Percentiles rank a stretch among this genome's conserved stretches.
These are phyloP conservation scores for Pterocles gutturalis DNA, from an alignment of 2,113 vertebrate genomes.

Conservation along the genomic window DNA sequence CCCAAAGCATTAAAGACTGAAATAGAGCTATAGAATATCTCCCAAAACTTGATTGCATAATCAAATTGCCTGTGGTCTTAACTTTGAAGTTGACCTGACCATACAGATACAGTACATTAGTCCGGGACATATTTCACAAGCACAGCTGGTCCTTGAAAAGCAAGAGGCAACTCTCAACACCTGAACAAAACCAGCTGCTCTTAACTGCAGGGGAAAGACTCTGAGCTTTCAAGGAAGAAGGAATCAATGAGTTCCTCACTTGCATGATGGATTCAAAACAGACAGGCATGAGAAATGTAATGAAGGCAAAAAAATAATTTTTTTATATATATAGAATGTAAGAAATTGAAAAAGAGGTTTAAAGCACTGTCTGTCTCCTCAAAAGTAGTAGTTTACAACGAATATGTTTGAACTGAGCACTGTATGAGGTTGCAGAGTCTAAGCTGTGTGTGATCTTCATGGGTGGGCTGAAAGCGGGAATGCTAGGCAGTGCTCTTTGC, in stretches of 20 bases:
- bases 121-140: not conserved
- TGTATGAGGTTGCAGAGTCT: not conserved
- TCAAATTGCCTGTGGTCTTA: not conserved
- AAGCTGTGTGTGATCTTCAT: not conserved
- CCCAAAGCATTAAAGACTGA: not conserved
- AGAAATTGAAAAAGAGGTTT: not conserved
- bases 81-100: not conserved
- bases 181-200: not conserved
- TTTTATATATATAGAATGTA: not conserved
- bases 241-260: not conserved
- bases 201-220: not conserved
- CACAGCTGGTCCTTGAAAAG: not conserved
- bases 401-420: not conserved
- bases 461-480: not conserved
- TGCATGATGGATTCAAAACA: not conserved
- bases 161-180: not conserved
- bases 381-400: not conserved
- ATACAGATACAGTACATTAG: rapidly evolving
- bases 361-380: not conserved
- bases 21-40: not conserved
- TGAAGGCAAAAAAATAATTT: not conserved
- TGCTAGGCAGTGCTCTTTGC: not conserved
- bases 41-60: not conserved
- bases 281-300: not conserved
- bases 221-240: not conserved